Base-by-base conservation (phyloP, 2,113 vertebrate genomes). In the Trichechus manatus region DNA sequence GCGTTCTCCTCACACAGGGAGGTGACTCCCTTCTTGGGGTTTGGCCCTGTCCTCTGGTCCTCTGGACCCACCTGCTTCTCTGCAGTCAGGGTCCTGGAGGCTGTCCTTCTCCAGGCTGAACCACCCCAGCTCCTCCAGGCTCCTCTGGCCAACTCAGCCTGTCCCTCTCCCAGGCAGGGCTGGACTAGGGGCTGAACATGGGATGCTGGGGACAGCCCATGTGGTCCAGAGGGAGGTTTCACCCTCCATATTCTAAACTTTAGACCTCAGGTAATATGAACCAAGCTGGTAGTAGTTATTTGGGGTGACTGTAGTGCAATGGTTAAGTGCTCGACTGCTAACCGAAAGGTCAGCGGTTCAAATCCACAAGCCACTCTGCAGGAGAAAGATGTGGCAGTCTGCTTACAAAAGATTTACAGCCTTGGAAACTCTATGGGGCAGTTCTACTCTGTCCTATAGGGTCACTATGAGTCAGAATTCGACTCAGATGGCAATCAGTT, bases 131-230 rank as follows among this genome's bases (percentile, higher is more conserved):
- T n/a, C n/a, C 29, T 14, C 33, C n/a, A 50, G 19, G 6, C 5
- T 20, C 13, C 82, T 47, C 31, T 7, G 44, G 36, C 22, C 13
- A 29, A 2, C 5, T 9, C 64, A 59, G 11, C 56, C 17, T 6
- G 9, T 33, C 42, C 1, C 66, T 61, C 33, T 75, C 56, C 17
- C 42, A 44, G 33, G 22, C 59, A 50, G 33, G 17, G 8, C 31
- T 61, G 23, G 9, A 2, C 61, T 29, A 8, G 11, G 36, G 27
- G 31, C 47, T 53, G 27, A 79, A 61, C 36, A 72, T n/a, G 22
- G 44, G 33, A n/a, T 23, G n/a, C 27, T 1, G 1, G 23, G 15
- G n/a, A 11, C 0, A 0, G 15, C 66, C n/a, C 84, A 14, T 36
- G n/a, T 0, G 22, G 39, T 27, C 70, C 44, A 39, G 39, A 81